Evolutionary conservation across 2,113 vertebrate genomes (phyloP), one percentile per base, ranked within the genome.

Genomic region (Isurus oxyrinchus): DNA sequence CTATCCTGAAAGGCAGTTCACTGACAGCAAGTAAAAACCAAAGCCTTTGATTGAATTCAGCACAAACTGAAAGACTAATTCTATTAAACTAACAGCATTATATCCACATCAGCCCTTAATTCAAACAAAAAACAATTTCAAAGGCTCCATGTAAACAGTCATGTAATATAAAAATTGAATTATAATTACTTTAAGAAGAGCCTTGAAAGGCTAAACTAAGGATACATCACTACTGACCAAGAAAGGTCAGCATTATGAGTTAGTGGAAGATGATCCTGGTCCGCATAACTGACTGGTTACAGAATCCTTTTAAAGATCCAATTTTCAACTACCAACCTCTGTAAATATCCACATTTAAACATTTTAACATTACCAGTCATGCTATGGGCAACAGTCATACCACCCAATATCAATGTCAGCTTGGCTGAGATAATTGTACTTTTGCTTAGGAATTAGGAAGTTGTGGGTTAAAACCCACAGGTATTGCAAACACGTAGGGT

Each of bases 81-180:
- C n/a, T 94, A 94, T 94, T 94, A 94, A 63, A 63, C 90, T 94
- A 94, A 94, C 90, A 63, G 90, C 57, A 94, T 94, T 94, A 94
- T 66, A 94, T n/a, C 90, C 59, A 94, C 90, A 94, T 94, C 88
- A 91, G 59, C n/a, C 57, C 90, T 63, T 63, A 40, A 94, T 94
- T 23, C 19, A 16, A 94, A 66, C 35, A 66, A 94, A 94, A 61
- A 91, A 91, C 90, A n/a, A 40, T 63, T 63, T 94, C 59, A 94
- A 63, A 94, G 90, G 57, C 90, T 63, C 90, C 35, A 66, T 40
- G 31, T 63, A 94, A 94, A 63, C 90, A 94, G n/a, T 19, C 35
- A 44, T 63, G 90, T 93, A n/a, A 93, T 61, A 31, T 25, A 63
- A 94, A 63, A 94, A 94, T 94, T 94, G 90, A 94, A 94, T 94